A percentile compares a stretch with the other conserved stretches of the same genome.
Evolutionary conservation across 2,888 invertebrate genomes (phyloP).

Genomic region (Diarsia rubi): DNA sequence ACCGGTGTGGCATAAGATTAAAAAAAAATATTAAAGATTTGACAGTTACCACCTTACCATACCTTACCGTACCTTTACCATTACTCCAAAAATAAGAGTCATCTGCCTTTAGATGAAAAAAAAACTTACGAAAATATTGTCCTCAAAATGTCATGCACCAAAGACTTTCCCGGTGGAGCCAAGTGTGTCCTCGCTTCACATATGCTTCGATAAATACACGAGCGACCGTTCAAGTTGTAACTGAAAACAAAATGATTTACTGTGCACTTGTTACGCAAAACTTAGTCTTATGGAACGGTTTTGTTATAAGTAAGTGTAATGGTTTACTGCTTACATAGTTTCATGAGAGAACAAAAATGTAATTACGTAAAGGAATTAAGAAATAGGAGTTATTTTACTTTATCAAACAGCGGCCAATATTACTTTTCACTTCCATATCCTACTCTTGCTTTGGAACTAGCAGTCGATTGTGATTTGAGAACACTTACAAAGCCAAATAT

Average conservation of each 20-base stretch:
- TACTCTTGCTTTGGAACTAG: not conserved
- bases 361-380: not conserved
- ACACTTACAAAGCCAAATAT: not conserved
- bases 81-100: not conserved
- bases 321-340: constrained; percentile 28
- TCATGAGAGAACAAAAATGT: not conserved
- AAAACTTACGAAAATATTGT: constrained; percentile 91
- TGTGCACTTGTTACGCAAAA: constrained; percentile 62
- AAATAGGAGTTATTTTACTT: not conserved
- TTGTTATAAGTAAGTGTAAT: constrained; percentile 20
- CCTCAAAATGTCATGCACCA: constrained; percentile 92
- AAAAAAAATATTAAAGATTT: not conserved
- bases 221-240: constrained; percentile 91
- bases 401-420: not conserved
- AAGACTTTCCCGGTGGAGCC: constrained; percentile 91
- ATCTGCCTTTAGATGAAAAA: not conserved
- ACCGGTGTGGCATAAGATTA: not conserved
- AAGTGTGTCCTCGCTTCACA: constrained; percentile 92
- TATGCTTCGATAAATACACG: constrained; percentile 92
- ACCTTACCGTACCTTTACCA: not conserved
- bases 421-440: no score
- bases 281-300: constrained; percentile 45
- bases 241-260: constrained; percentile 83
- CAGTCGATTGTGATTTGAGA: not conserved
- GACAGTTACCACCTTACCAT: no score